These are phyloP conservation scores for Peromyscus leucopus DNA, from an alignment of 2,113 vertebrate genomes.

Conservation along the genomic window DNA sequence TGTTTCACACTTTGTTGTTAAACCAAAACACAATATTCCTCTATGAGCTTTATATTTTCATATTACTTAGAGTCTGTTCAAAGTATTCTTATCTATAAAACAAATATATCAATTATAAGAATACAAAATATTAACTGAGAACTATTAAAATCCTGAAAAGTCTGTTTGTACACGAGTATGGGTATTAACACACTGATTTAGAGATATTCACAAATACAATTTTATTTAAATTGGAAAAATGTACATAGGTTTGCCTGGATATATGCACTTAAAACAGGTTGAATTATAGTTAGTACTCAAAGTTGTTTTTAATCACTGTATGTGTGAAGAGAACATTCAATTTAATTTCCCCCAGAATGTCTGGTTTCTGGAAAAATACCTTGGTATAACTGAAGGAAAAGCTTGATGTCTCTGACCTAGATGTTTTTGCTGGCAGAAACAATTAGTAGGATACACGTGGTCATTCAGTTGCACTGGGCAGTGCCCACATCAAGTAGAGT, in stretches of 20 bases:
- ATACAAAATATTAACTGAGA: background rate
- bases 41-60: background rate
- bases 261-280: background rate
- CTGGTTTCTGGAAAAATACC: background rate
- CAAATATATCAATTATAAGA: background rate
- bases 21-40: background rate
- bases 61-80: background rate
- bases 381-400: background rate
- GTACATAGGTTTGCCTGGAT: background rate
- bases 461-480: conserved; percentile 23
- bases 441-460: background rate
- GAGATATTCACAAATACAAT: background rate
- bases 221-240: background rate
- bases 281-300: background rate
- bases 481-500: background rate
- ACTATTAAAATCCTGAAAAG: background rate
- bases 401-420: background rate
- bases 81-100: background rate
- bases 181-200: background rate
- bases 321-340: background rate
- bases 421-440: background rate
- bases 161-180: background rate
- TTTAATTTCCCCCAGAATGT: background rate
- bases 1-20: background rate
- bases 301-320: background rate